Conservation (phyloP, 2,888 invertebrate species). For the Diplazon laetatorius region DNA sequence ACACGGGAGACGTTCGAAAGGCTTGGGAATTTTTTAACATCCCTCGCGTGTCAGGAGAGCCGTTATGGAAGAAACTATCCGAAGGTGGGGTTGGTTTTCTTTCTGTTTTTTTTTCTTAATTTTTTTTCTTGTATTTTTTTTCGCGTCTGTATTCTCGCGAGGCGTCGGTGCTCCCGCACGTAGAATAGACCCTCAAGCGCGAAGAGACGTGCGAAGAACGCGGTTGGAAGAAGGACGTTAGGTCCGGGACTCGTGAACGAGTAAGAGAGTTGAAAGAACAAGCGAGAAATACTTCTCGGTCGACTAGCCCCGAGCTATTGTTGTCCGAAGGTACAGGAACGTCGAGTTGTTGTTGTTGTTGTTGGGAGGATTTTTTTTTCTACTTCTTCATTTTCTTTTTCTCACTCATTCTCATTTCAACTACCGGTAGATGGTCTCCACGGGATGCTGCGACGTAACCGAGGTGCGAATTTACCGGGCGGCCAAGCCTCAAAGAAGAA, state of each 20-base stretch:
- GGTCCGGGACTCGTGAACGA: conserved; percentile 1
- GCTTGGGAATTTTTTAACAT: conserved; percentile 48
- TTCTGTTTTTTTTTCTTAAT: conserved; percentile 45
- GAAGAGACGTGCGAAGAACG: conserved; percentile 48
- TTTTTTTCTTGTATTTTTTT: too few relatives aligned
- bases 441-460: conserved; percentile 19
- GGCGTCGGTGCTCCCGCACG: conserved; percentile 29
- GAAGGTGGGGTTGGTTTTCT: conserved; percentile 26
- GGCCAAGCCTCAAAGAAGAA: conserved; percentile 36
- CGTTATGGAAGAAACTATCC: conserved; percentile 57
- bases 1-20: conserved; percentile 7
- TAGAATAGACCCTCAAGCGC: conserved; percentile 44
- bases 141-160: conserved; percentile 37
- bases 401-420: neutral
- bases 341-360: conserved; percentile 43
- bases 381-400: conserved; percentile 16
- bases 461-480: conserved; percentile 25
- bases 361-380: too few relatives aligned
- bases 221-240: conserved; percentile 25
- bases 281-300: conserved; percentile 43
- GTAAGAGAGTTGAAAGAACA: neutral
- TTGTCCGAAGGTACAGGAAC: conserved; percentile 41
- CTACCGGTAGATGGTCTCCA: conserved; percentile 2
- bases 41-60: conserved; percentile 54
- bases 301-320: conserved; percentile 42